Evolutionary conservation across 2,797 vertebrate genomes (phyloP).

Genomic region (Nyctalus aviator): DNA sequence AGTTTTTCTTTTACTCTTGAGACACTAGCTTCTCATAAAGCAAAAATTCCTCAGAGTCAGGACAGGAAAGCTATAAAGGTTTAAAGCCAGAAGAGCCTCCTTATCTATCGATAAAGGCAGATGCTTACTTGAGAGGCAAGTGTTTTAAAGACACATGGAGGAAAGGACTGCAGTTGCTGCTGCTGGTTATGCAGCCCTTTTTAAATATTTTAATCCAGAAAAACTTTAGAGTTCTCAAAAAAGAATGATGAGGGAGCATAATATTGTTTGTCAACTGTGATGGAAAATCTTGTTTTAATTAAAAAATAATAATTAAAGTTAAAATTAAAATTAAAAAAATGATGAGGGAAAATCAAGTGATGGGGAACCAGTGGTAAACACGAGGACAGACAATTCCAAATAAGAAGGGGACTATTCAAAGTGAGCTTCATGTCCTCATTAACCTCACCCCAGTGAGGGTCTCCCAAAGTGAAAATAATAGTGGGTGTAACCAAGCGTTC

Average conservation of each 20-base stretch:
- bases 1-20: slow-evolving; percentile 71
- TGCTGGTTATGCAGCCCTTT: not conserved
- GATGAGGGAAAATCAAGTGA: not conserved
- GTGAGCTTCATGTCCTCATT: accelerated
- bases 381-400: not conserved
- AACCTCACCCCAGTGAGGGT: not conserved
- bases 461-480: too few relatives aligned
- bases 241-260: not conserved
- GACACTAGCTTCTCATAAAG: slow-evolving; percentile 72
- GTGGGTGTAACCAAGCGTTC: not conserved
- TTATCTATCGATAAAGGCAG: slow-evolving; percentile 42
- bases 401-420: not conserved
- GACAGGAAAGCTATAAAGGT: slow-evolving; percentile 56
- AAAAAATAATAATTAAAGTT: not conserved
- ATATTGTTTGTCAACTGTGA: not conserved
- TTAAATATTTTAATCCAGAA: not conserved
- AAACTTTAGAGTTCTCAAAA: slow-evolving; percentile 54
- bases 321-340: not conserved
- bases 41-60: slow-evolving; percentile 59
- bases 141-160: slow-evolving; percentile 39
- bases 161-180: not conserved
- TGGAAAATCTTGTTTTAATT: not conserved
- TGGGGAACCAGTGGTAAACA: not conserved
- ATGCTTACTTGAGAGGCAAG: slow-evolving; percentile 40
- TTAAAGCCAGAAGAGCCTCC: slow-evolving; percentile 45